Conservation (phyloP, 2,888 invertebrate species). For the Linnaemya tessellans region DNA sequence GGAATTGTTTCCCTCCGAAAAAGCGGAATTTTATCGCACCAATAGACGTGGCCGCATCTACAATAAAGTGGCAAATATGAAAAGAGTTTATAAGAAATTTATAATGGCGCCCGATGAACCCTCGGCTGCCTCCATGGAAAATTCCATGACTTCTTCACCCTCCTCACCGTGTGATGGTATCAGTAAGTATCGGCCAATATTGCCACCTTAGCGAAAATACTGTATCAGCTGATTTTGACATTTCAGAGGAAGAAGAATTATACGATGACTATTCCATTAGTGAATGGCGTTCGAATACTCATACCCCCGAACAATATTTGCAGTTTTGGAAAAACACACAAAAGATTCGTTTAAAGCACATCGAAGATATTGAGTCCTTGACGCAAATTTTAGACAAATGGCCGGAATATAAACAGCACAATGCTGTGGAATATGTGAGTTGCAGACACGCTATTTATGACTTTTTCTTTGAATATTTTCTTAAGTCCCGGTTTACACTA, state of each 20-base stretch:
- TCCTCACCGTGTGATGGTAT: conserved; percentile 45
- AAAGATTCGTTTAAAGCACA: conserved; percentile 53
- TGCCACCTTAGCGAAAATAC: neutral
- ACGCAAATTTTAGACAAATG: conserved; percentile 62
- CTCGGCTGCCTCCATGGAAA: neutral
- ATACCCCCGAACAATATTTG: conserved; percentile 45
- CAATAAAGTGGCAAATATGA: conserved; percentile 68
- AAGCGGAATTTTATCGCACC: conserved; percentile 63
- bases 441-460: neutral
- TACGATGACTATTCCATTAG: conserved; percentile 49
- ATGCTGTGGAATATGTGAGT: conserved; percentile 62
- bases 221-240: neutral
- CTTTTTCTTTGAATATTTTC: too few species aligned
- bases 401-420: conserved; percentile 67
- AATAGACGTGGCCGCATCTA: conserved; percentile 65
- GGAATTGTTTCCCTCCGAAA: conserved; percentile 65
- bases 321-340: conserved; percentile 61
- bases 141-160: conserved; percentile 38
- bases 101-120: conserved; percentile 22
- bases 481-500: too few species aligned
- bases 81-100: conserved; percentile 60
- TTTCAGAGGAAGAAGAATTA: conserved; percentile 55
- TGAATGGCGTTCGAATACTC: conserved; percentile 37
- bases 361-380: conserved; percentile 61
- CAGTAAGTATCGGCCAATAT: conserved; percentile 39